A percentile compares a stretch with the other conserved stretches of the same genome.
phyloP scores from a whole-genome alignment of 2,888 invertebrate species.

The Ichneumoninae sp. region DNA sequence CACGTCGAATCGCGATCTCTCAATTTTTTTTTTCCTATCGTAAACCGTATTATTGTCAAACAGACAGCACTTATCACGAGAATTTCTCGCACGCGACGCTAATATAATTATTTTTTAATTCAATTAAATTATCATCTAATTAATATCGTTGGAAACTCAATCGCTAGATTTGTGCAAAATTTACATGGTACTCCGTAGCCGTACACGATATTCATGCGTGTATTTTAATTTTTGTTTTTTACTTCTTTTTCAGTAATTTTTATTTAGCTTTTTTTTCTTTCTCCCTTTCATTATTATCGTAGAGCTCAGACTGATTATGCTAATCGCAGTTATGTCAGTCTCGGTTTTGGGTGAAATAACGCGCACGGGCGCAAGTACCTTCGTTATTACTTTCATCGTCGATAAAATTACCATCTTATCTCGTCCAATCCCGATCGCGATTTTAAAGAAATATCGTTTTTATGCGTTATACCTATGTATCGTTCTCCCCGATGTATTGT shows the following conservation, averaged over 20 bases:
- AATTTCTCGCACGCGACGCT: conserved; percentile 59
- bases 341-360: conserved; percentile 9
- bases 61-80: conserved; percentile 82
- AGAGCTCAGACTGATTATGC: conserved; percentile 29
- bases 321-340: conserved; percentile 28
- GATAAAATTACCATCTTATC: conserved; percentile 21
- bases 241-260: conserved; percentile 28
- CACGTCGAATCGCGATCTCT: conserved; percentile 42
- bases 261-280: conserved; percentile 35
- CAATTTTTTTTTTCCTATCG: conserved; percentile 72
- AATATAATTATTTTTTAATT: conserved; percentile 50
- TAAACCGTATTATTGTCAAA: conserved; percentile 83
- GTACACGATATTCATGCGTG: conserved; percentile 65
- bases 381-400: conserved; percentile 22
- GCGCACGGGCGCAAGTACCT: conserved; percentile 54
- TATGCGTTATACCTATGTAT: neutral
- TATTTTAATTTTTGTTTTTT: conserved; percentile 39
- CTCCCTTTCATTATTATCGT: conserved; percentile 37
- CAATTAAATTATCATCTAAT: conserved; percentile 53
- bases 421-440: conserved; percentile 9
- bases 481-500: conserved; percentile 46
- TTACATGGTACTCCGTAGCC: conserved; percentile 77
- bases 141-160: conserved; percentile 70
- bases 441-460: conserved; percentile 20
- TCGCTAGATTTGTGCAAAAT: conserved; percentile 83